These are phyloP conservation scores for Hipposideros armiger DNA, from an alignment of 2,113 vertebrate species.

Conservation along the genomic window DNA sequence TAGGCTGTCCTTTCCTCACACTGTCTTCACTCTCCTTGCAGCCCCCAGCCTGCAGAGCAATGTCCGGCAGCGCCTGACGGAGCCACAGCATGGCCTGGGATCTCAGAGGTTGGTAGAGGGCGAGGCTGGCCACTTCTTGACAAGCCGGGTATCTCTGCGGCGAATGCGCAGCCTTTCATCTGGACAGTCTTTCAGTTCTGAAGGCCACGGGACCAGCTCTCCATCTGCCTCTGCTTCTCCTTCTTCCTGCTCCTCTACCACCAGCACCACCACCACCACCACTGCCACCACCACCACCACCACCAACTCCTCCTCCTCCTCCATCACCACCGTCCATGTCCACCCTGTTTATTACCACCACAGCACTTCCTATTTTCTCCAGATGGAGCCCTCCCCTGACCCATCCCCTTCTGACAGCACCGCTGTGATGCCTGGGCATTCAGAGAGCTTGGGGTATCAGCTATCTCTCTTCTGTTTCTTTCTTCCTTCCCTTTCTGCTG, in stretches of 20 bases:
- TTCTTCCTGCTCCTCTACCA: constrained; percentile 81
- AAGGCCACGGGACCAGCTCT: constrained; percentile 88
- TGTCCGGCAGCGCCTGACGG: constrained; percentile 96
- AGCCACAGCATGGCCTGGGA: constrained; percentile 93
- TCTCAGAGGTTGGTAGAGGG: constrained; percentile 99
- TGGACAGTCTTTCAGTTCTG: constrained; percentile 90
- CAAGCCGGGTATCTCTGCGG: constrained; percentile 89
- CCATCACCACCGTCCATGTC: constrained; percentile 87
- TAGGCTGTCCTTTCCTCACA: not conserved
- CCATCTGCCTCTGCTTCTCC: constrained; percentile 84
- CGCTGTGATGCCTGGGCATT: constrained; percentile 86
- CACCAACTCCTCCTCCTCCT: constrained; percentile 64
- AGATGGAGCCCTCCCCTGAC: constrained; percentile 95
- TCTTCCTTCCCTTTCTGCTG: constrained; percentile 70
- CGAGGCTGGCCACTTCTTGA: constrained; percentile 86
- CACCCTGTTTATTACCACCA: constrained; percentile 90
- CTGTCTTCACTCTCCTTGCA: constrained; percentile 86
- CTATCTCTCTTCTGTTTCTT: constrained; percentile 83
- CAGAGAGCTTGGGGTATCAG: constrained; percentile 94
- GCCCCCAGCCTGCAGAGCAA: constrained; percentile 94
- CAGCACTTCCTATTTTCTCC: constrained; percentile 94
- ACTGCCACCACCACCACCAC: constrained; percentile 82
- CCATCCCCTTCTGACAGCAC: constrained; percentile 92
- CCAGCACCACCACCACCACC: constrained; percentile 81
- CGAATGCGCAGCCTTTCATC: constrained; percentile 93